Conservation (phyloP, 2,113 vertebrate species). For the Dissostichus mawsoni region DNA sequence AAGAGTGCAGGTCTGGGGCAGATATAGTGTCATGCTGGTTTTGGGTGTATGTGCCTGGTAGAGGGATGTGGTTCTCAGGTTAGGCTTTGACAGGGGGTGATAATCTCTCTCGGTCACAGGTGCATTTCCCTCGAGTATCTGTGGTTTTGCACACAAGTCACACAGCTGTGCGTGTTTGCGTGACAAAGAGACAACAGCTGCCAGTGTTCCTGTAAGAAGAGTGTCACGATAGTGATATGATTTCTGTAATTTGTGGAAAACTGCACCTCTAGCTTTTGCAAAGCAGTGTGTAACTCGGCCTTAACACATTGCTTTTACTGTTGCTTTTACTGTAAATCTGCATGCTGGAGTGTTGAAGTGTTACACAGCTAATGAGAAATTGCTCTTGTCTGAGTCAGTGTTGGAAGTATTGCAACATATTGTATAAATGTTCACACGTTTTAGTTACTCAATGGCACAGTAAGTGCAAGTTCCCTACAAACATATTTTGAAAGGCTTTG, state of each 20-base stretch:
- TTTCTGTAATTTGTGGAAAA: conserved; percentile 40
- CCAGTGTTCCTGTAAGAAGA: conserved; percentile 26
- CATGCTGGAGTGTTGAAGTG: background rate
- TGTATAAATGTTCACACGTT: background rate
- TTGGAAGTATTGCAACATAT: background rate
- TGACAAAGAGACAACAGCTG: conserved; percentile 66
- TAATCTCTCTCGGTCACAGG: conserved; percentile 72
- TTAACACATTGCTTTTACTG: background rate
- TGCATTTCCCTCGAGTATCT: conserved; percentile 75
- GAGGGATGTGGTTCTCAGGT: conserved; percentile 75
- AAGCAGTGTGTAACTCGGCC: background rate
- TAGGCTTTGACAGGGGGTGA: conserved; percentile 44
- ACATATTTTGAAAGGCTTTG: background rate
- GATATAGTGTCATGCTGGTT: conserved; percentile 37
- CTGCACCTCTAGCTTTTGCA: background rate
- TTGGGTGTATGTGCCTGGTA: conserved; percentile 49
- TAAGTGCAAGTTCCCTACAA: background rate
- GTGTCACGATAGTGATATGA: conserved; percentile 41
- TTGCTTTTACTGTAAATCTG: background rate
- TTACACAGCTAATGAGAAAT: background rate
- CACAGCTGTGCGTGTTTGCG: conserved; percentile 74
- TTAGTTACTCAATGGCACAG: background rate
- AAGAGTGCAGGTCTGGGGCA: background rate
- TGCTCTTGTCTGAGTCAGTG: background rate
- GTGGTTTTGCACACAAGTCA: conserved; percentile 73